Evolutionary conservation across 2,113 vertebrate species (phyloP), one percentile per base, ranked within the genome.

Genomic region (Cervus canadensis): DNA sequence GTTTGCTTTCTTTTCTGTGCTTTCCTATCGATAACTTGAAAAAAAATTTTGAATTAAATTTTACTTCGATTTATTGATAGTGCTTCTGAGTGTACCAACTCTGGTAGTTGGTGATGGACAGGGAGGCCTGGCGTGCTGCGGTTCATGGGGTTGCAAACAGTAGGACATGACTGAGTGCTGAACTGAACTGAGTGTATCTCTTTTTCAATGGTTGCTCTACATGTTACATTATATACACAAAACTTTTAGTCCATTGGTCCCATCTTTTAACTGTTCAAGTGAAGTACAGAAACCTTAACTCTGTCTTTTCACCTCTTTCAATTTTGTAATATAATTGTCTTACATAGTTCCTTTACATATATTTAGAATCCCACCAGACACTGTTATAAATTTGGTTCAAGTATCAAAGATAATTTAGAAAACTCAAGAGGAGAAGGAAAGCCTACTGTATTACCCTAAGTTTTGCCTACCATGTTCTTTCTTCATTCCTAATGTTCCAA

Each of bases 391-490:
- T 97, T 60, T 96, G 64, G 52, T 52, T 82, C 26, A 60, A 91
- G 5, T 25, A 71, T 54, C n/a, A 82, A 92, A 95, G 10, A 87
- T 94, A 81, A 94, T 79, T 94, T 85, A 79, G 57, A 91, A 95
- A 95, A 95, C 45, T 90, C 57, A 78, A n/a, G 13, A 91, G 57
- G 13, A 91, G 52, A 87, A 79, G 36, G 30, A 40, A 96, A 79
- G 40, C 4, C 25, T 54, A 86, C 0, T 67, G 6, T 54, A 79
- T 62, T 91, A 91, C 4, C 40, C 52, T 79, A 25, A 89, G 89
- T 87, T 97, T 89, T 89, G 64, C 52, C 88, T 93, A 94, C 33
- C 21, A 12, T 74, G 45, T 94, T 94, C 40, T 57, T 92, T 87
- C 15, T 93, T 91, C 36, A 86, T 84, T 85, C 36, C 64, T 88